Base-by-base conservation (phyloP, 92 coral and sea anemone species). In the Heteractis magnifica region DNA sequence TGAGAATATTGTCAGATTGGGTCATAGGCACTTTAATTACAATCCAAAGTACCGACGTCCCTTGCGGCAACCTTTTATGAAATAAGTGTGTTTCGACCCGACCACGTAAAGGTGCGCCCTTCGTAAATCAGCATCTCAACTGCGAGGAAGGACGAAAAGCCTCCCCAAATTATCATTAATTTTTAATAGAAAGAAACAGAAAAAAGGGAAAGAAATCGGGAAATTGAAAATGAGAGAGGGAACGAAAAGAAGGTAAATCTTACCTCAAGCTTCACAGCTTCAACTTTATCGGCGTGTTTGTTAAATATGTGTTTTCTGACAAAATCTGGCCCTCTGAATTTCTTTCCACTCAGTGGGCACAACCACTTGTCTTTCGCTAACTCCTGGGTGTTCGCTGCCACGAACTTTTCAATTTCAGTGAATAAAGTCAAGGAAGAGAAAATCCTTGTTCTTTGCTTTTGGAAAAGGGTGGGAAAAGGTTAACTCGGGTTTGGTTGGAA, bases 251-350 rank as follows among this genome's bases (percentile, higher is more conserved):
- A 62, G 1, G 23, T 13, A 13, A 6, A 21, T 26, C 49, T 49
- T 81, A 95, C 98, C 98, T 95, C 98, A 83, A 92, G 88, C 85
- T 89, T 88, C 21, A 95, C 98, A 50, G 91, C 95, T 13, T 95
- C 98, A 1, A 95, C 98, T 85, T 94, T 92, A 78, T 95, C 98
- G 44, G 86, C 90, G 75, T 95, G 98, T 81, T 95, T 95, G 89
- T 95, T 95, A 93, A 95, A 95, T 85, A 95, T 95, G 87, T 95
- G 98, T 84, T 95, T 95, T 14, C 92, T 89, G 56, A 95, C 98
- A 86, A 94, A 95, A 79, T 95, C 98, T 20, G 98, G 98, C 15
- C 98, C 98, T 53, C 98, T 89, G 84, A 95, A 95, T 73, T 95
- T 95, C 87, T 95, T 95, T 15, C 98, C 98, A 82, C 98, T 95